Percentiles rank a stretch among this genome's conserved stretches.
These are phyloP conservation scores for Lagodon rhomboides DNA, from an alignment of 2,797 vertebrate genomes.

Conservation along the genomic window DNA sequence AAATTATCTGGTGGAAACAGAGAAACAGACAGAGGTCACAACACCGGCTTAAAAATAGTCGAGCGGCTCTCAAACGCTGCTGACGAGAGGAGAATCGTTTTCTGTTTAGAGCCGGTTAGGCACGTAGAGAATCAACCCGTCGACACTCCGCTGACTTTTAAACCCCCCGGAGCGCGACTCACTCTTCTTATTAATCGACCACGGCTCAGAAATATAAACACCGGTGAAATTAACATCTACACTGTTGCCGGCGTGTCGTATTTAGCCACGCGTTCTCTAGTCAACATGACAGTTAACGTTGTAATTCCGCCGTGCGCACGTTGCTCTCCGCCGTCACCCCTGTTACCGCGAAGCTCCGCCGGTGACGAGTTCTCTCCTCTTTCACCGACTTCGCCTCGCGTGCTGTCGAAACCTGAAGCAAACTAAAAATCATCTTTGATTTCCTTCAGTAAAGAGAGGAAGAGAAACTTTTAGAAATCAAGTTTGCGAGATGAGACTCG, in stretches of 20 bases:
- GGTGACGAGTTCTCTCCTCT: background rate
- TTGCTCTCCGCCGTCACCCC: conserved; percentile 33
- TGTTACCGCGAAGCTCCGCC: background rate
- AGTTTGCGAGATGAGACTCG: background rate
- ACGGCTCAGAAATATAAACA: conserved; percentile 62
- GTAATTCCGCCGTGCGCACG: conserved; percentile 31
- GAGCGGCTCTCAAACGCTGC: conserved; percentile 36
- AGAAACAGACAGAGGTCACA: conserved; percentile 65
- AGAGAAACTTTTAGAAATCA: background rate
- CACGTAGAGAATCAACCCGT: conserved; percentile 68
- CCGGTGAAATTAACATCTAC: conserved; percentile 71
- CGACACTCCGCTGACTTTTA: conserved; percentile 65
- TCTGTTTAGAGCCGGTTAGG: conserved; percentile 50
- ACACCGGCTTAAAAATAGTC: conserved; percentile 64
- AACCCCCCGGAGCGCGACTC: conserved; percentile 44
- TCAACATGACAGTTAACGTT: conserved; percentile 54
- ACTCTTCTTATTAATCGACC: conserved; percentile 68
- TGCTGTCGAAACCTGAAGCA: background rate
- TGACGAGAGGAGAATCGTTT: conserved; percentile 38
- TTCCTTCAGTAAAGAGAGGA: background rate
- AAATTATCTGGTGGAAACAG: conserved; percentile 64
- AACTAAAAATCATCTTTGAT: background rate
- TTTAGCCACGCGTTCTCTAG: conserved; percentile 36
- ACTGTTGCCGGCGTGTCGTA: conserved; percentile 37
- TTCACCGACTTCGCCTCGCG: background rate